Conservation (phyloP, 2,888 invertebrate genomes). For the Synergus gifuensis region DNA sequence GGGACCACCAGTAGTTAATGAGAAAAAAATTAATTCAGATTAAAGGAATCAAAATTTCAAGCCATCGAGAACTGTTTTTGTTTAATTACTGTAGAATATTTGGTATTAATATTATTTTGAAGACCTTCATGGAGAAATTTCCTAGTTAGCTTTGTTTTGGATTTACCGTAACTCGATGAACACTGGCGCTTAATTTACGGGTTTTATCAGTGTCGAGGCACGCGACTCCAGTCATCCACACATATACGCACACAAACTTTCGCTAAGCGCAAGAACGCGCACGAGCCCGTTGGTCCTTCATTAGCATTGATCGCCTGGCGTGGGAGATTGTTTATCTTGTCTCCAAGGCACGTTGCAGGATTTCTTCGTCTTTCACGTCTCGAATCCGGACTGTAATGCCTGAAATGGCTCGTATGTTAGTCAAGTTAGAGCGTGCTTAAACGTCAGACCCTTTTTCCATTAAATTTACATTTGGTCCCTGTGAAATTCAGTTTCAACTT, state of each 20-base stretch:
- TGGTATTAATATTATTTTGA: background rate
- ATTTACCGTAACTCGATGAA: background rate
- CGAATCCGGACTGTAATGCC: conserved; percentile 3
- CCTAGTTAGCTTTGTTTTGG: background rate
- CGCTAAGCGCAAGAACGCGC: conserved; percentile 35
- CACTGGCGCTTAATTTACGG: conserved; percentile 53
- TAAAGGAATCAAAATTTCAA: background rate
- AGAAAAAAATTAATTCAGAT: too few relatives aligned
- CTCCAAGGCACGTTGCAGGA: conserved; percentile 33
- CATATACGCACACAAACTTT: conserved; percentile 49
- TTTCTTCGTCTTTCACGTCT: conserved; percentile 8
- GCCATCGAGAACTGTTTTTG: background rate
- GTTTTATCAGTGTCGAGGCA: conserved; percentile 50
- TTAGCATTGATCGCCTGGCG: conserved; percentile 39
- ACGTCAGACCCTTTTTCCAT: background rate
- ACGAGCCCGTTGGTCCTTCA: conserved; percentile 45
- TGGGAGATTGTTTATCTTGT: conserved; percentile 55
- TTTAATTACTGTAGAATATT: background rate
- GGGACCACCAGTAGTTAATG: too few relatives aligned
- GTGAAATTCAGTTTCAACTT: background rate
- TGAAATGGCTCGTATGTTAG: conserved; percentile 4
- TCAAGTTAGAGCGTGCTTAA: conserved; percentile 2
- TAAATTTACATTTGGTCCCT: background rate
- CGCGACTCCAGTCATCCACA: conserved; percentile 54
- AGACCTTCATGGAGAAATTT: background rate